Evolutionary conservation across 2,888 invertebrate species (phyloP), one percentile per base, ranked within the genome.

Genomic region (Perithous albicinctus): DNA sequence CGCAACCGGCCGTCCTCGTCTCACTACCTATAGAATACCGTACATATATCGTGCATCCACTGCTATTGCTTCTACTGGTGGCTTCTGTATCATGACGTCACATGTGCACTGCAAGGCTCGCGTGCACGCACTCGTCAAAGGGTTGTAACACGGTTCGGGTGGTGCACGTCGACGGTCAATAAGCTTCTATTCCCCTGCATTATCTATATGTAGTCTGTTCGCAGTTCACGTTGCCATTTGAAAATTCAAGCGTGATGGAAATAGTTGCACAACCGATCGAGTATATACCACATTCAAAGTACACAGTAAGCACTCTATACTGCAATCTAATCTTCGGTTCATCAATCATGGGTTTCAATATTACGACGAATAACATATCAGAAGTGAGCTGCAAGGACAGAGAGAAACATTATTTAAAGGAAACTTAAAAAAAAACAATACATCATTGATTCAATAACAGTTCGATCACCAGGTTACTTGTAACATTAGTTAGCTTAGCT

Each of bases 71-170:
- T 69, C 64, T 38, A 29, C 38, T 12, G 61, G 54, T 81, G 38
- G 69, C 12, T 64, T 64, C 83, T 87, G 86, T 88, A 91, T 91
- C 91, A 90, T 92, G 92, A 92, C 92, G 92, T 92, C 91, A 92
- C 89, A 88, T 87, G 87, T 89, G 84, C 77, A 80, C 78, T 80
- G 84, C 80, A 85, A 88, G 86, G 85, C 89, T 92, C 91, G 91
- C 92, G 92, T 92, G 91, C 91, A 92, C 91, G 90, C 91, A 92
- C 90, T 88, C 89, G 89, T 90, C 89, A 89, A 91, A 90, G 88
- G 87, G 87, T 90, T 90, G 86, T 84, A 87, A 84, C 87, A 84
- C 82, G 86, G 86, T 87, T 87, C 80, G 87, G 85, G 72, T 83
- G 84, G 86, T 84, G 85, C 84, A 85, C 86, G 85, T 88, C 86